Evolutionary conservation across 2,113 vertebrate species (phyloP), one percentile per base, ranked within the genome.

Genomic region (Forbesichthys papilliferus): DNA sequence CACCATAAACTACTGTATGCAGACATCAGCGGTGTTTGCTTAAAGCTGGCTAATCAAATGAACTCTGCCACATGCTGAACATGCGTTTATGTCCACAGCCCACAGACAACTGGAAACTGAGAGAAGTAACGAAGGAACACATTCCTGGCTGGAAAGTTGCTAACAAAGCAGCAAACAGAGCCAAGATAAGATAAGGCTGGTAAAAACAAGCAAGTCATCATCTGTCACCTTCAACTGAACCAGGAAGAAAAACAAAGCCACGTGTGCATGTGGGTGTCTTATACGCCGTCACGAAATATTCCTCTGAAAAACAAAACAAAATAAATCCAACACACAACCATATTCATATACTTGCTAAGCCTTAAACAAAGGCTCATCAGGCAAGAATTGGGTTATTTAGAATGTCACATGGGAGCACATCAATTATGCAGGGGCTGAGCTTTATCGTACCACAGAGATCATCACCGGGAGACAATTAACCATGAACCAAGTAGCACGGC

Each of bases 11-110:
- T 12, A 27, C 27, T 27, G 27, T 27, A n/a, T 2, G 33, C 8
- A 9, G 7, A 14, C 52, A 58, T 77, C 69, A 73, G 68, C 65
- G 68, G 58, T 57, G 36, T 66, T 61, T 20, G 61, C 11, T 63
- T 49, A 49, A 18, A 49, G 47, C 61, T 63, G 34, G 33, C 33
- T 61, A 11, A 53, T 48, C 27, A 58, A 59, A 47, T 82, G 82
- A 88, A 86, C 81, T 74, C 73, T 7, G 71, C 75, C 90, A 92
- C 83, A 77, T 91, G 89, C 69, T 81, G 62, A 85, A 79, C 90
- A 87, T 74, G 79, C 85, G 87, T 86, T 80, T 66, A 48, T 27
- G 9, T 74, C 78, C 84, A 18, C 49, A 27, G 14, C 5, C 20
- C 49, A 53, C 2, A 3, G 18, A 66, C 20, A 63, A 6, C 36